Conservation (phyloP, 2,888 invertebrate species). For the Hartigia nigra region DNA sequence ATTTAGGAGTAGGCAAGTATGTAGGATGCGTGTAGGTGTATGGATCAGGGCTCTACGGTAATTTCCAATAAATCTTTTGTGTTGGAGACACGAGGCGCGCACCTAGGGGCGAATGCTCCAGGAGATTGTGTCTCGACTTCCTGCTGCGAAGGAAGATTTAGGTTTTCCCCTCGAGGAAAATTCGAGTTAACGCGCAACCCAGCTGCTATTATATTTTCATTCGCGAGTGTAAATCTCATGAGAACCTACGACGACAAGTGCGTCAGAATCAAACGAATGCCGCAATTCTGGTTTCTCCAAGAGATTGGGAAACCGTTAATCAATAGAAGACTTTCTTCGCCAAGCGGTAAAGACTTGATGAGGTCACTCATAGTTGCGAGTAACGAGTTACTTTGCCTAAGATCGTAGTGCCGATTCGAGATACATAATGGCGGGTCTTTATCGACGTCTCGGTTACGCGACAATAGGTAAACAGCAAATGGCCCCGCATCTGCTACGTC, state of each 20-base stretch:
- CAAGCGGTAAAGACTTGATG: slow-evolving; percentile 1
- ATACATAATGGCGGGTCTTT: background rate
- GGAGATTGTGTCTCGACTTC: slow-evolving; percentile 60
- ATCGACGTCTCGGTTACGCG: background rate
- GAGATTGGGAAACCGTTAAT: background rate
- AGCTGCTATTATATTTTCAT: slow-evolving; percentile 54
- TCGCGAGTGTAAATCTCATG: slow-evolving; percentile 37
- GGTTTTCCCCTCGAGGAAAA: slow-evolving; percentile 51
- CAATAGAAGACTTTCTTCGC: background rate
- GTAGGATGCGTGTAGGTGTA: background rate
- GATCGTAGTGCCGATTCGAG: background rate
- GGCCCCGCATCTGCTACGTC: slow-evolving; percentile 11
- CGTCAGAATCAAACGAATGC: background rate
- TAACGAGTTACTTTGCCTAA: background rate
- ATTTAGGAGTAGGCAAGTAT: background rate
- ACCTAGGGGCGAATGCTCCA: slow-evolving; percentile 34
- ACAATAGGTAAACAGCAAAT: slow-evolving; percentile 16
- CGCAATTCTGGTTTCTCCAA: background rate
- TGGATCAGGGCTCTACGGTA: slow-evolving; percentile 34
- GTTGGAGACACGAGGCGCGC: slow-evolving; percentile 47
- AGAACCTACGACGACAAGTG: slow-evolving; percentile 20
- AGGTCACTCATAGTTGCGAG: slow-evolving; percentile 15
- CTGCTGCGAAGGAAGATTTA: slow-evolving; percentile 59
- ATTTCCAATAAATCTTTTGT: slow-evolving; percentile 61
- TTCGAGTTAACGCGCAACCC: slow-evolving; percentile 35